phyloP scores from a whole-genome alignment of 1,140 invertebrate genomes.

The Patella vulgata region DNA sequence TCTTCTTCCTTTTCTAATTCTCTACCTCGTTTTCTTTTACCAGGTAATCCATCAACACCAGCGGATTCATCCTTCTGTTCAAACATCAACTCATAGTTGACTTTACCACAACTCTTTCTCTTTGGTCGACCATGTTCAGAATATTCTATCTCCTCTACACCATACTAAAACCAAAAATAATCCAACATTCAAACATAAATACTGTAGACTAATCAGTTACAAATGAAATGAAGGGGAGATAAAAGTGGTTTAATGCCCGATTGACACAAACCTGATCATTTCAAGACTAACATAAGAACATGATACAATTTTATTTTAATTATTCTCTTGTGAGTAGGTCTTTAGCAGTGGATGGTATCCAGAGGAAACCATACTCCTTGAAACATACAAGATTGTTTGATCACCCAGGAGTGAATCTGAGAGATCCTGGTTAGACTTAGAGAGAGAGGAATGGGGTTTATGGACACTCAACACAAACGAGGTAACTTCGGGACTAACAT shows the following conservation, averaged over 20 bases:
- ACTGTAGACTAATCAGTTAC: neutral
- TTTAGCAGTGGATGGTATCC: too few species aligned
- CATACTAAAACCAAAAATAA: slow-evolving; percentile 19
- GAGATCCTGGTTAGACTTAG: too few species aligned
- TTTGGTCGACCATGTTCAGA: slow-evolving; percentile 45
- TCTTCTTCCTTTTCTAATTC: slow-evolving; percentile 40
- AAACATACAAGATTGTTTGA: too few species aligned
- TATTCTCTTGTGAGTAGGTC: too few species aligned
- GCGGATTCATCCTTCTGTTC: slow-evolving; percentile 13
- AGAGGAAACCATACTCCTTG: too few species aligned
- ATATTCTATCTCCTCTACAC: slow-evolving; percentile 35
- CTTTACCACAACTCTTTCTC: slow-evolving; percentile 26
- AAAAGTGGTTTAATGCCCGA: neutral
- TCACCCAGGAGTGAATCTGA: too few species aligned
- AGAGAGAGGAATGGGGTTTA: too few species aligned
- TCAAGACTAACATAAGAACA: too few species aligned
- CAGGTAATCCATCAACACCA: neutral
- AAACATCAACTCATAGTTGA: slow-evolving; percentile 50
- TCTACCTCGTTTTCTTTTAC: neutral
- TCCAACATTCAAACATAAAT: slow-evolving; percentile 1
- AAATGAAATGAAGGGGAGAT: neutral
- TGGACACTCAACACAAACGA: too few species aligned
- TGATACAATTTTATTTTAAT: too few species aligned
- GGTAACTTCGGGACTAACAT: too few species aligned
- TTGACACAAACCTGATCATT: neutral